Evolutionary conservation across 2,113 vertebrate species (phyloP).

Genomic region (Pardalotus punctatus): DNA sequence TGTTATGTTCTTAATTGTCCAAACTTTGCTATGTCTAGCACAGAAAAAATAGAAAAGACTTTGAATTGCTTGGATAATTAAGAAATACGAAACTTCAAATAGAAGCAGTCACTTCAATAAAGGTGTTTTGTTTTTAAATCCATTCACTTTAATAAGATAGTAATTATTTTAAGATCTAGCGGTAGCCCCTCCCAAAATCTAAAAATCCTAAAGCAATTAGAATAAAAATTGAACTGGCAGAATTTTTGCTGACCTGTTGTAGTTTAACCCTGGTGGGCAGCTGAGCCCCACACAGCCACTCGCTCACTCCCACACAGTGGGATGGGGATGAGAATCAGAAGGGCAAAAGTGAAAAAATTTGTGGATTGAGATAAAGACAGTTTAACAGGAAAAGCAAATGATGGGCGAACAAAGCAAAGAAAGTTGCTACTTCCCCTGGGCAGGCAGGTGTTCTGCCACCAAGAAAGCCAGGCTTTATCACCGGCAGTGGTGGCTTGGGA

Average conservation of each 20-base stretch:
- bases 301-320: background rate
- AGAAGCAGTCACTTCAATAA: background rate
- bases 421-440: fast-evolving
- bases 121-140: background rate
- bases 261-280: background rate
- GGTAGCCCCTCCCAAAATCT: background rate
- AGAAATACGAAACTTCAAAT: background rate
- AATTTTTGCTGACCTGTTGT: background rate
- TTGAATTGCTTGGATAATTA: background rate
- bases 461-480: background rate
- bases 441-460: background rate
- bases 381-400: background rate
- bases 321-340: background rate
- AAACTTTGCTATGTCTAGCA: background rate
- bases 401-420: background rate
- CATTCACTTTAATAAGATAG: background rate
- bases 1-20: background rate
- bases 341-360: background rate
- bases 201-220: background rate
- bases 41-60: background rate
- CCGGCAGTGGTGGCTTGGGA: fast-evolving
- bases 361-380: background rate
- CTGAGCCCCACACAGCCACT: background rate
- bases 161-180: background rate
- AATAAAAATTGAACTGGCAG: background rate